Evolutionary conservation across 1,140 invertebrate species (phyloP), one percentile per base, ranked within the genome.

Genomic region (Caenorhabditis inopinata): DNA sequence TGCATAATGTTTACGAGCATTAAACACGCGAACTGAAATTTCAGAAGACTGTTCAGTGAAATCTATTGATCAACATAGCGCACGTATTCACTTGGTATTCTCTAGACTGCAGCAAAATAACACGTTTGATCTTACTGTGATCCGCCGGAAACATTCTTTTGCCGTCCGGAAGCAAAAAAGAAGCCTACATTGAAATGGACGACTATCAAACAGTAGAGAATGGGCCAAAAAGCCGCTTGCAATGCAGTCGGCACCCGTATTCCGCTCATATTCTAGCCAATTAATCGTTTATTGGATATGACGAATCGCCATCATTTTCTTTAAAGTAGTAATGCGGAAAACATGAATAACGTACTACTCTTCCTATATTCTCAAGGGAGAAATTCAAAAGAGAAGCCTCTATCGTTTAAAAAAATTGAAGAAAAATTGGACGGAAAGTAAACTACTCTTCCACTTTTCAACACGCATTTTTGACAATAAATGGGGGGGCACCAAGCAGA

Each of bases 271-370:
- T 51, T 25, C 18, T 25, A 51, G 18, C 0, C 49, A 25, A 51
- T 51, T 51, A 51, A 51, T 51, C 49, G 49, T 25, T 51, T 51
- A 51, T 51, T 1, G 49, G 49, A 25, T 5, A 27, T 51, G 7
- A 1, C 49, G n/a, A 25, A 51, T 51, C 18, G 21, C 21, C 38
- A 42, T 42, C 38, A 42, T 42, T 42, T 42, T 42, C 38, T 42
- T 42, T 14, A 42, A 42, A 42, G n/a, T 14, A 12, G 46, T 51
- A 11, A 14, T 51, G 49, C 27, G 18, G 49, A 51, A 51, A 58
- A 58, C 51, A 58, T 58, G 51, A 25, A 58, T 58, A 32, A 58
- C 7, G 49, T 51, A 51, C 49, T 51, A 25, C 49, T 51, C n/a
- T n/a, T n/a, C 14, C 38, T 51, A 7, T 5, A 58, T 35, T 21